Evolutionary conservation across 2,113 vertebrate species (phyloP), one percentile per base, ranked within the genome.

Genomic region (Pangasianodon hypophthalmus): DNA sequence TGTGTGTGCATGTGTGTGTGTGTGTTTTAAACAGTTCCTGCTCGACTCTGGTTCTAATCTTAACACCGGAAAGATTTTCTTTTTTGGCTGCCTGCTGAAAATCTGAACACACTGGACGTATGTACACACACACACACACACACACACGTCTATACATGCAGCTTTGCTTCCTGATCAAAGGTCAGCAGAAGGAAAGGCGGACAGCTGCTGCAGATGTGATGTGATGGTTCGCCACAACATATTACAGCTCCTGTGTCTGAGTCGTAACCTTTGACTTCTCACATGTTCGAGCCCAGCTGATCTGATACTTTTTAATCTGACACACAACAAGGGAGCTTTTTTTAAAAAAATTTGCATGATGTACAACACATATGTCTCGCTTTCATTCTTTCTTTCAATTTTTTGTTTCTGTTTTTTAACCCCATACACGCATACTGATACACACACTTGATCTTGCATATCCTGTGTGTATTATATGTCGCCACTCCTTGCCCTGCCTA

Each of bases 401-500:
- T 82, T 1, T 16, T 9, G 50, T 41, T 83, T 56, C 18, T 37
- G 14, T 32, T 5, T 41, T 82, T 83, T 80, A 80, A 48, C 44
- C 79, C 48, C 79, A 54, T 6, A 52, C 26, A 32, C 50, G 32
- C n/a, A 82, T 21, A 19, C 79, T 0, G 16, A 54, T 16, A 81
- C 29, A 81, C 80, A 82, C 50, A 32, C 80, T 32, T 52, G 48
- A 52, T 82, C 48, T 37, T 84, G 56, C 21, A 62, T 48, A 50
- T 69, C 62, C 62, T 48, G 62, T 86, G 62, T 52, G 84, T 95
- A 91, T 95, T 93, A 86, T 84, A 92, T 93, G 93, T 95, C 91
- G 92, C 92, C 92, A 79, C 93, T 94, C 93, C 93, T 94, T 85
- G 93, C 93, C 93, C 94, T 91, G 93, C 95, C 32, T 84, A 93